Base-by-base conservation (phyloP, 1,140 invertebrate species). In the Eufriesea mexicana region DNA sequence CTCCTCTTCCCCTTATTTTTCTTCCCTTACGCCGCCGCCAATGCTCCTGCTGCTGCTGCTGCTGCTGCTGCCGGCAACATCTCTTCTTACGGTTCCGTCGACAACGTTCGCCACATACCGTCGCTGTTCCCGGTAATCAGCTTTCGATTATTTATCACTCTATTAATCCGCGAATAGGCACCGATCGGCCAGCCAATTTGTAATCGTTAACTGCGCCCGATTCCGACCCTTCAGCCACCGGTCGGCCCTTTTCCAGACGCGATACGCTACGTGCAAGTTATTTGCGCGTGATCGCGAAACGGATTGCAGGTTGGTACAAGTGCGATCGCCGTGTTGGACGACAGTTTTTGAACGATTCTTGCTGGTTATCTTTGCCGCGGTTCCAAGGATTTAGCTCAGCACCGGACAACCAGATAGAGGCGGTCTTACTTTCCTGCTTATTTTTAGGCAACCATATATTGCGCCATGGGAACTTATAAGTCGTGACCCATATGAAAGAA, bases 141-240 rank as follows among this genome's bases (percentile, higher is more conserved):
- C 91, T 92, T 94, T 93, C 89, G 90, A 93, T 94, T 92, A 94
- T 93, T 93, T 92, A 94, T 94, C 89, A 89, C 89, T 90, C 88
- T 91, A 93, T 93, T 93, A 93, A 93, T 93, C 91, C 90, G 78
- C 86, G 88, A 92, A 92, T 89, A 89, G 90, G 88, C 90, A 89
- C 90, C 91, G 90, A 93, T 94, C 91, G 89, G 88, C 74, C 83
- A 85, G 85, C 89, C 91, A 84, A 94, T 93, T 94, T 94, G 90
- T 94, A 92, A 93, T 93, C 93, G 92, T 94, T 94, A 94, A 90
- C 90, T 59, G 90, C 82, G 85, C 87, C 84, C 83, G 83, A 89
- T 89, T 86, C 82, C 78, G 62, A 51, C 55, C 47, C 54, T 66
- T 83, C 84, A 72, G 83, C 85, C 77, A 70, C 64, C 55, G 85